Evolutionary conservation across 2,888 invertebrate species (phyloP).

Genomic region (Nineta flava): DNA sequence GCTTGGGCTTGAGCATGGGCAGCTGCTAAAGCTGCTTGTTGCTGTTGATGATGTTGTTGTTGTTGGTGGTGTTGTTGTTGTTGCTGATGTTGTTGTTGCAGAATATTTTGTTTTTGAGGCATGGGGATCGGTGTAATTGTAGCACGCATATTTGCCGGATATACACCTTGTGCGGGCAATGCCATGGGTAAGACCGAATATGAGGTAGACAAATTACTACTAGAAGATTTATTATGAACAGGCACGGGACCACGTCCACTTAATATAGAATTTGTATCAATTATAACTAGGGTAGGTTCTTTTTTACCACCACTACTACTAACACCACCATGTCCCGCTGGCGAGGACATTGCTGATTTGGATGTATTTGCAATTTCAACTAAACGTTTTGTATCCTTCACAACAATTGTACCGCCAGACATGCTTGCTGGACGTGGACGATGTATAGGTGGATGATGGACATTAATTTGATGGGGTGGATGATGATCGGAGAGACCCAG

Average conservation of each 20-base stretch:
- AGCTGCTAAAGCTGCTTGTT: slow-evolving; percentile 32
- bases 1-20: slow-evolving; percentile 18
- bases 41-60: background rate
- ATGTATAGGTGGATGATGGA: background rate
- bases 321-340: too few species aligned
- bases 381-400: slow-evolving; percentile 53
- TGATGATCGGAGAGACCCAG: slow-evolving; percentile 27
- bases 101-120: slow-evolving; percentile 12
- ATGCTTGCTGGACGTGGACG: background rate
- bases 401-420: slow-evolving; percentile 35
- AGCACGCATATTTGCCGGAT: slow-evolving; percentile 41
- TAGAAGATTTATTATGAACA: slow-evolving; percentile 24
- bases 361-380: slow-evolving; percentile 52
- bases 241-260: slow-evolving; percentile 44
- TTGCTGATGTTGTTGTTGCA: background rate
- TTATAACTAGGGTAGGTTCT: slow-evolving; percentile 60
- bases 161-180: slow-evolving; percentile 44
- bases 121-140: slow-evolving; percentile 38
- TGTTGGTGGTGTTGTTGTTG: slow-evolving; percentile 14
- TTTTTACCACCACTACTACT: slow-evolving; percentile 35
- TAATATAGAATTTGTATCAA: slow-evolving; percentile 58
- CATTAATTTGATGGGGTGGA: background rate
- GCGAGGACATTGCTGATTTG: slow-evolving; percentile 24
- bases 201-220: slow-evolving; percentile 17
- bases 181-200: slow-evolving; percentile 34